Evolutionary conservation across 2,888 invertebrate genomes (phyloP), one percentile per base, ranked within the genome.

Genomic region (Archaeoteleia sp.): DNA sequence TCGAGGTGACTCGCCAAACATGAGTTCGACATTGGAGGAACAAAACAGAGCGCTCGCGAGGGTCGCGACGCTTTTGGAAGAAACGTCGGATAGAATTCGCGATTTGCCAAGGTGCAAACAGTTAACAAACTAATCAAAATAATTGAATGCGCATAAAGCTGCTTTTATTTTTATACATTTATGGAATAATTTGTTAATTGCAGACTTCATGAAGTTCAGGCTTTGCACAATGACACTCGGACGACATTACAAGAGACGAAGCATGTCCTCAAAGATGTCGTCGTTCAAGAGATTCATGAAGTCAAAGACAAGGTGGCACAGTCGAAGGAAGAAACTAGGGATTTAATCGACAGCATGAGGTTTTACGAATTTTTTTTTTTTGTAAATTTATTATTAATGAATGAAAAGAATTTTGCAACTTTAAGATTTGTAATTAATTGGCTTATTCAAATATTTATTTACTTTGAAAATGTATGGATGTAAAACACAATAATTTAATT

Each of bases 221-320:
- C 86, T 7, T 79, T 89, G 23, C 88, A 89, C 66, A 93, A 93
- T 80, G 86, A 89, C 46, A 92, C 92, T 0, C 82, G 90, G 34
- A 87, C 87, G 37, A 87, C 89, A 0, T 72, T 93, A 32, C 87
- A 88, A 53, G 87, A 88, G 37, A 82, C 89, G 1, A 88, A 88
- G 65, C 86, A 87, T 20, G 86, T 87, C 15, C 72, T 90, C 1
- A 82, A 78, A 54, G 81, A 81, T 57, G 61, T 69, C 1, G 60
- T 84, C 23, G 73, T 71, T 12, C 77, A 76, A 88, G 89, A 86
- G 46, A 79, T 87, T 6, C 81, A 82, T 5, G 87, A 87, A 69
- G 81, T 89, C 51, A 85, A 86, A 57, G 89, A 90, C 62, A 87
- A 91, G 69, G 81, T 91, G 34, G 87, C 87, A 15, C 88, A 89